Evolutionary conservation across 2,888 invertebrate species (phyloP).

Genomic region (Rutpela maculata): DNA sequence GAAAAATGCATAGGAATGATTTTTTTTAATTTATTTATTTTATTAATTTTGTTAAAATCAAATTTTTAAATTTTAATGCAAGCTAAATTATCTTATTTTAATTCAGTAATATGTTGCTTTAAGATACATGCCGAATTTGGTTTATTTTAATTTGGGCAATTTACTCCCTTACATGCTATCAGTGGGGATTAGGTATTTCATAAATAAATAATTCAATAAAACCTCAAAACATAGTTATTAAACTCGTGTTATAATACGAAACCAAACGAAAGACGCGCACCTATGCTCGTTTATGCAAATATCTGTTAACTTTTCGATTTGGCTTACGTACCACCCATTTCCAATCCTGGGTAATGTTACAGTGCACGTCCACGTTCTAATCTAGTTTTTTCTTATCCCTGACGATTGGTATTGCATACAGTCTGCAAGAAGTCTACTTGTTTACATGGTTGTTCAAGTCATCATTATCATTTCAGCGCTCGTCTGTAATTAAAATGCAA

Average conservation of each 20-base stretch:
- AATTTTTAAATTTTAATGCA: too few species aligned
- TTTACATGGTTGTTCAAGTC: conserved; percentile 74
- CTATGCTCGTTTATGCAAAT: conserved; percentile 15
- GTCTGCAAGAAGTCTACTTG: conserved; percentile 63
- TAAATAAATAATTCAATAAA: background rate
- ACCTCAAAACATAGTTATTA: background rate
- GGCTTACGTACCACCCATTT: conserved; percentile 30
- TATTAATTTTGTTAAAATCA: too few species aligned
- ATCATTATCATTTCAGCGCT: conserved; percentile 80
- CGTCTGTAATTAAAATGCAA: conserved; percentile 76
- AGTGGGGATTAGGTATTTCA: background rate
- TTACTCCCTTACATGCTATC: too few species aligned
- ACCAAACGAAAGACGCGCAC: background rate
- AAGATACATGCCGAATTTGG: too few species aligned
- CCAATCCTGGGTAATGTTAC: conserved; percentile 25
- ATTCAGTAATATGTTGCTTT: too few species aligned
- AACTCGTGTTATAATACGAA: background rate
- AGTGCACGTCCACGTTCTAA: conserved; percentile 17
- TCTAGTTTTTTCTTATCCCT: conserved; percentile 28
- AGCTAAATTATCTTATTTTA: too few species aligned
- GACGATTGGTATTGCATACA: conserved; percentile 40
- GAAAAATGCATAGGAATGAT: too few species aligned
- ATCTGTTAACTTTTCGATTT: background rate
- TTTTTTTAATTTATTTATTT: too few species aligned
- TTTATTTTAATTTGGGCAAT: too few species aligned